Evolutionary conservation across 2,888 invertebrate species (phyloP), one percentile per base, ranked within the genome.

Genomic region (Notodonta dromedarius): DNA sequence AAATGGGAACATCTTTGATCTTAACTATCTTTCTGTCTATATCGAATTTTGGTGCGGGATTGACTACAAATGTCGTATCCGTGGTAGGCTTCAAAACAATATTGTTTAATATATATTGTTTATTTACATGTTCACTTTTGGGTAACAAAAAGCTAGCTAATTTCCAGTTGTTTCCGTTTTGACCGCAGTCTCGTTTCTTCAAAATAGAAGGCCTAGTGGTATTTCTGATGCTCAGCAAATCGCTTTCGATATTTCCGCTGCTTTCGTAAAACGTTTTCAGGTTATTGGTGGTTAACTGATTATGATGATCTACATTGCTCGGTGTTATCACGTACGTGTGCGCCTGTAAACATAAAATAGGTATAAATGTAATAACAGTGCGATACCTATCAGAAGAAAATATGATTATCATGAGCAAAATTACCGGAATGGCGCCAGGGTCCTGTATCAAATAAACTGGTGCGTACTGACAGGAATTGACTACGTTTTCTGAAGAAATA

Each of bases 191-290:
- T 58, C 80, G 76, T 71, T 86, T 90, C 64, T 84, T 90, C 12
- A 88, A 63, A 63, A 84, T 80, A 63, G 83, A 81, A 14, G 87
- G 85, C 61, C 83, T 87, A 0, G 73, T 58, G 66, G 72, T 73
- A 59, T 69, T 81, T 32, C 84, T 80, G n/a, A 71, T 65, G 60
- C 78, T 82, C 52, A 81, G 73, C 50, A 84, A 71, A 61, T 86
- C 78, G 76, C 85, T 87, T 73, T 91, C 92, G 59, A 93, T 82
- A 76, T 90, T 91, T 70, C 91, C 93, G 85, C 92, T 93, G 80
- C 85, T 93, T 83, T 93, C 93, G 74, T 93, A 93, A 76, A 91
- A 93, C 65, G 85, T 84, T 87, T 91, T 92, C 81, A 93, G 87
- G 85, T 87, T 93, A 83, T 89, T 87, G 71, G 84, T 84, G n/a